Conservation (phyloP, 35 echinoderm and acorn worm genomes). For the Ptychodera flava region DNA sequence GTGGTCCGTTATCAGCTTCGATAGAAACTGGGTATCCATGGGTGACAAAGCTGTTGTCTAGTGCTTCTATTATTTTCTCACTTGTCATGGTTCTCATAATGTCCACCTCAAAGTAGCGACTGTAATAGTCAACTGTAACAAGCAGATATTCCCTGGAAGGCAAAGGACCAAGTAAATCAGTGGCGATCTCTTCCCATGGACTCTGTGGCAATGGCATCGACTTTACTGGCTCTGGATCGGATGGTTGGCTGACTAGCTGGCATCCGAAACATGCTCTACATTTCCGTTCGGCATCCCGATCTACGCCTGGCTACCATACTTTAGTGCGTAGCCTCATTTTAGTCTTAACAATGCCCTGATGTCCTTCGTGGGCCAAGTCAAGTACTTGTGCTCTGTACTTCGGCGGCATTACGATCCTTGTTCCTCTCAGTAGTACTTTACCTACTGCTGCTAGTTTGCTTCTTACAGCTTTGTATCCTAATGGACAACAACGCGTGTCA, state of each 20-base stretch:
- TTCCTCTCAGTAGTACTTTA: too few relatives aligned
- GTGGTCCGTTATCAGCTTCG: neutral
- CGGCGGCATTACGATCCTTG: too few relatives aligned
- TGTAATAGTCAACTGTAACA: neutral
- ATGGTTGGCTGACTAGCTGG: too few relatives aligned
- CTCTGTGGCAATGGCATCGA: neutral
- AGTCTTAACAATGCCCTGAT: conserved; percentile 36
- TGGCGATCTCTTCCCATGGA: neutral
- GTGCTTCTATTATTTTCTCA: neutral
- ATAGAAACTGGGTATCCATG: too few relatives aligned
- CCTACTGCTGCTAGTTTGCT: too few relatives aligned
- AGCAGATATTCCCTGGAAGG: neutral
- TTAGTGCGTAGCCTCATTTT: neutral
- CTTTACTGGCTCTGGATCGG: neutral
- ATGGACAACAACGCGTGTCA: too few relatives aligned
- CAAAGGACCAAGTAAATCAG: too few relatives aligned
- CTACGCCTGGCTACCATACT: neutral
- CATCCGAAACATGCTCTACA: too few relatives aligned
- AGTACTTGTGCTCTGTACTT: too few relatives aligned
- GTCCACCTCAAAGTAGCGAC: too few relatives aligned
- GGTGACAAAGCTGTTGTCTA: neutral
- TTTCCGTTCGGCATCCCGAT: neutral
- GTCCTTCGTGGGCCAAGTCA: conserved; percentile 16
- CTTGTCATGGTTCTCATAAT: neutral
- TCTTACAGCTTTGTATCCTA: too few relatives aligned